Percentiles rank a stretch among this genome's conserved stretches.
Conservation (phyloP, 2,888 invertebrate species). For the Aquatica leii region DNA sequence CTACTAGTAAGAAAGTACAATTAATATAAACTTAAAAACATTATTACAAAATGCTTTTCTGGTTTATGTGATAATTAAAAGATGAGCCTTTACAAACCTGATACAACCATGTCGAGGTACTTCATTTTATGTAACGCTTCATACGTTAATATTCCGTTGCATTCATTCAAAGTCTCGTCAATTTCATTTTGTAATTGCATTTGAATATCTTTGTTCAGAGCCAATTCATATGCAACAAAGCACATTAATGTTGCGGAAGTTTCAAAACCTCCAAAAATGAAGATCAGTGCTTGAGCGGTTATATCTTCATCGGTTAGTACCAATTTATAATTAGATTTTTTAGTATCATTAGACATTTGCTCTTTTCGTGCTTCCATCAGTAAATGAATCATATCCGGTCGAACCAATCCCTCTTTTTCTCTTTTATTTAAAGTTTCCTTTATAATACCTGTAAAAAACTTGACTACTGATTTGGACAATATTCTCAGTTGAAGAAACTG, state of each 20-base stretch:
- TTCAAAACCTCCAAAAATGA: constrained; percentile 65
- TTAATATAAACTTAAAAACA: no score
- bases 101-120: constrained; percentile 49
- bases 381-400: constrained; percentile 3
- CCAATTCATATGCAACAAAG: constrained; percentile 67
- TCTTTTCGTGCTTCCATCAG: constrained; percentile 2
- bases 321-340: neutral
- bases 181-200: constrained; percentile 66
- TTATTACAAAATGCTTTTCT: neutral
- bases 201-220: constrained; percentile 67
- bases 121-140: constrained; percentile 46
- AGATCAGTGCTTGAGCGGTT: constrained; percentile 65
- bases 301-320: constrained; percentile 60
- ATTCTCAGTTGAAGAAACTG: no score
- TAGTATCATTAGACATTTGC: neutral
- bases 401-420: neutral
- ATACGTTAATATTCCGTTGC: constrained; percentile 43
- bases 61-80: neutral
- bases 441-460: neutral
- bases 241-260: constrained; percentile 61
- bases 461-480: neutral
- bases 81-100: constrained; percentile 8
- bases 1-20: no score
- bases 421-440: neutral
- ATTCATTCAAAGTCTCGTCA: constrained; percentile 48